Conservation (phyloP, 92 coral and sea anemone species). For the Chrysogorgia sp. region DNA sequence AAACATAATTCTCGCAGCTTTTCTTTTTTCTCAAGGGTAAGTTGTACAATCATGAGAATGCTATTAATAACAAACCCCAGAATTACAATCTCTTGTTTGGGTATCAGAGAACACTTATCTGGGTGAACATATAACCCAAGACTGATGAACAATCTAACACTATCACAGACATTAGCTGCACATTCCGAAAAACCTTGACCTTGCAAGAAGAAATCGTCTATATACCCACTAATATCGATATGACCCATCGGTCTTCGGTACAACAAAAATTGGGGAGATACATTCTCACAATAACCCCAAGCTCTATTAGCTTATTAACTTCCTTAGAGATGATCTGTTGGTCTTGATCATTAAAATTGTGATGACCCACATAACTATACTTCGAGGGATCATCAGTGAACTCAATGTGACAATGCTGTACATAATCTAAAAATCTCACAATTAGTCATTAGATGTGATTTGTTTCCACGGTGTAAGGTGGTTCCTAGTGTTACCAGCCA, state of each 20-base stretch:
- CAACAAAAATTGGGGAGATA: constrained; percentile 40
- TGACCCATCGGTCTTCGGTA: constrained; percentile 29
- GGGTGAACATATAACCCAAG: constrained; percentile 27
- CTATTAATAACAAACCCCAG: constrained; percentile 27
- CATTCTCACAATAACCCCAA: constrained; percentile 56
- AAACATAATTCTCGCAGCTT: neutral
- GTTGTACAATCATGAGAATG: constrained; percentile 7
- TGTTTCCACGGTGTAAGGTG: constrained; percentile 40
- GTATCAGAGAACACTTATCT: constrained; percentile 5
- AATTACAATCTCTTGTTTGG: constrained; percentile 11
- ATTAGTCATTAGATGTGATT: constrained; percentile 49
- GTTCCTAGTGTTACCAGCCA: constrained; percentile 55
- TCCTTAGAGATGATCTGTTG: constrained; percentile 31
- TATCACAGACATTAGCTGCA: constrained; percentile 11
- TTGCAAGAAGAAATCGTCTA: constrained; percentile 30
- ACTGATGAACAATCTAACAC: neutral
- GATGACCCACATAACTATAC: constrained; percentile 35
- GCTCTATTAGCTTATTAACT: constrained; percentile 28
- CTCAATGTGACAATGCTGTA: constrained; percentile 50
- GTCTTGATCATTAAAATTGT: constrained; percentile 29
- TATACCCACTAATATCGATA: constrained; percentile 4
- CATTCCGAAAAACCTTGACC: neutral
- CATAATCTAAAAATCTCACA: constrained; percentile 56
- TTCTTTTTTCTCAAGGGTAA: neutral
- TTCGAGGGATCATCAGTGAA: constrained; percentile 49